These are phyloP conservation scores for Bubo scandiacus DNA, from an alignment of 2,113 vertebrate species.

Conservation along the genomic window DNA sequence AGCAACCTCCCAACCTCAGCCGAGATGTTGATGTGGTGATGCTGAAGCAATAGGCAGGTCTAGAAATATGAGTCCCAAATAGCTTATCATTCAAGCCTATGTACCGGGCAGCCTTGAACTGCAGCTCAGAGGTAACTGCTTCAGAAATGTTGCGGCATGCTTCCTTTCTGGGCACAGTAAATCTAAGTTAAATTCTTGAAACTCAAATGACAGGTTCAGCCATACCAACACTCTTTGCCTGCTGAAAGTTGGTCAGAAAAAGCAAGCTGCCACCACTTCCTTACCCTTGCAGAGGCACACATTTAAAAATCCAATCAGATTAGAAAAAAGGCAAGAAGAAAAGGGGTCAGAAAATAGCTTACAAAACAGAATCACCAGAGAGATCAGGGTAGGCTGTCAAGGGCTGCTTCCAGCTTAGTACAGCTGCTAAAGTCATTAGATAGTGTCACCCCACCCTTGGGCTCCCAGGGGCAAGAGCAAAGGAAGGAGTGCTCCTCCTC, in stretches of 20 bases:
- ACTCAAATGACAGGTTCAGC: neutral
- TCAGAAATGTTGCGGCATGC: neutral
- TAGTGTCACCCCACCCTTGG: constrained; percentile 21
- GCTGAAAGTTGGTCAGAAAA: neutral
- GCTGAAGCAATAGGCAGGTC: neutral
- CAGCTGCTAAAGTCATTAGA: constrained; percentile 47
- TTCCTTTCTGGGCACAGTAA: neutral
- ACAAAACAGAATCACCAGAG: neutral
- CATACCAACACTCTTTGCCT: neutral
- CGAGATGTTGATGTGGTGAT: neutral
- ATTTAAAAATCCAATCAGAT: neutral
- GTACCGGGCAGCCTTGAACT: neutral
- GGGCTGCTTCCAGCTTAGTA: neutral
- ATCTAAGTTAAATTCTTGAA: neutral
- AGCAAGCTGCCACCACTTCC: neutral
- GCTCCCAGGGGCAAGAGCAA: neutral
- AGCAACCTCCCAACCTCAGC: neutral
- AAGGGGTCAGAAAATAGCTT: neutral
- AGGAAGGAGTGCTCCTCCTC: constrained; percentile 31
- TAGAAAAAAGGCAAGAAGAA: neutral
- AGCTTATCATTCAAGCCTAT: neutral
- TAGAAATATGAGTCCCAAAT: neutral
- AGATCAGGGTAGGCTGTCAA: neutral
- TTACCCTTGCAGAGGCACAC: neutral
- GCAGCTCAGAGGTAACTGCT: neutral